phyloP scores from a whole-genome alignment of 2,888 invertebrate genomes.

The Scaptomyza flava region DNA sequence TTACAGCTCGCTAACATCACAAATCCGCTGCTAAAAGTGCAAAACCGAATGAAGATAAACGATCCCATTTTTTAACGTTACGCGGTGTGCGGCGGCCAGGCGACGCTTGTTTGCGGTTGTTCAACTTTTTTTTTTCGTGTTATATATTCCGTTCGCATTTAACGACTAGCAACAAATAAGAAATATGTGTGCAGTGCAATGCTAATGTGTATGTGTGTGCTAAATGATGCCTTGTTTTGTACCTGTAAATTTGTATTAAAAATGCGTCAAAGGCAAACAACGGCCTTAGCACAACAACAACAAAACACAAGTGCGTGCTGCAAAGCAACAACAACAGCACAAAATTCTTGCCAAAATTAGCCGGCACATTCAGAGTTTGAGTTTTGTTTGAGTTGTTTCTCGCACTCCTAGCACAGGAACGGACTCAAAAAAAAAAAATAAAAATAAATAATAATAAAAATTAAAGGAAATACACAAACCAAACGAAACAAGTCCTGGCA shows the following conservation, averaged over 20 bases:
- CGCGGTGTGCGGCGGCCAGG: slow-evolving; percentile 58
- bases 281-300: slow-evolving; percentile 34
- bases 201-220: slow-evolving; percentile 6
- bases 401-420: background rate
- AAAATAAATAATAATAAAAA: slow-evolving; percentile 6
- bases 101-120: slow-evolving; percentile 57
- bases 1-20: slow-evolving; percentile 33
- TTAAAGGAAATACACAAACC: slow-evolving; percentile 7
- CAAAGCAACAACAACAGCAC: slow-evolving; percentile 19
- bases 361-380: slow-evolving; percentile 43
- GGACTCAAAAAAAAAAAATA: slow-evolving; percentile 4
- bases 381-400: slow-evolving; percentile 52
- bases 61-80: slow-evolving; percentile 52
- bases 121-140: slow-evolving; percentile 36
- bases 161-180: slow-evolving; percentile 26
- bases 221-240: slow-evolving; percentile 13
- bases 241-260: slow-evolving; percentile 43
- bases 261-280: slow-evolving; percentile 48
- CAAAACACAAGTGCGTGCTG: slow-evolving; percentile 35
- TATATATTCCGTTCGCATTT: slow-evolving; percentile 30
- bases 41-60: slow-evolving; percentile 40
- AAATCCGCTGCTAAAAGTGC: slow-evolving; percentile 28
- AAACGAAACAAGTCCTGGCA: slow-evolving; percentile 19
- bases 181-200: slow-evolving; percentile 12
- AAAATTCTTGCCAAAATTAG: slow-evolving; percentile 50